These are phyloP conservation scores for Metalampra italica DNA, from an alignment of 2,888 invertebrate genomes.

Conservation along the genomic window DNA sequence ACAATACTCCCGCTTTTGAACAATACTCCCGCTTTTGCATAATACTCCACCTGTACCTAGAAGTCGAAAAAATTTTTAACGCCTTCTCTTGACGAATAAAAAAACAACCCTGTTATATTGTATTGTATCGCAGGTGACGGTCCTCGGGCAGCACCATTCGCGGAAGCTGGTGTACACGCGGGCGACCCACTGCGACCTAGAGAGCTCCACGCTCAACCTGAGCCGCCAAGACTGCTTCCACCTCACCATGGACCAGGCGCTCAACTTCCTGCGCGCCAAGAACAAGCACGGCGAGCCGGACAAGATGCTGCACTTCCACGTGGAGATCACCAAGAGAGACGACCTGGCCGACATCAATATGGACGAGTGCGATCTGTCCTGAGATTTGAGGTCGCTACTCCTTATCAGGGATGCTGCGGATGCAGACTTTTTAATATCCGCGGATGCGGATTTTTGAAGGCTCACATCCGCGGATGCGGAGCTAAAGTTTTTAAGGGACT, in stretches of 20 bases:
- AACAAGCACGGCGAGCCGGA: slow-evolving; percentile 52
- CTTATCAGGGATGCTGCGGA: too few species aligned
- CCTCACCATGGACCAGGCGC: slow-evolving; percentile 57
- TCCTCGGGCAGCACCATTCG: slow-evolving; percentile 48
- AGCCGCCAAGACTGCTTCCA: slow-evolving; percentile 65
- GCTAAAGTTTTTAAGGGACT: too few species aligned
- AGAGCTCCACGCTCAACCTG: slow-evolving; percentile 46
- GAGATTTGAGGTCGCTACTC: slow-evolving; percentile 5
- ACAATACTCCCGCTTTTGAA: too few species aligned
- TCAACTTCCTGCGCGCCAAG: slow-evolving; percentile 55
- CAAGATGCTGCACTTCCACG: slow-evolving; percentile 38
- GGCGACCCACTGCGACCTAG: slow-evolving; percentile 63
- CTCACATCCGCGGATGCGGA: too few species aligned
- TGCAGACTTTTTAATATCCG: too few species aligned
- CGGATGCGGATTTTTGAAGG: too few species aligned
- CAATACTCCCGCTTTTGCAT: too few species aligned
- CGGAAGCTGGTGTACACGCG: slow-evolving; percentile 52
- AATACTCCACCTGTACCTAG: too few species aligned
- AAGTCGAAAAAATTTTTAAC: too few species aligned
- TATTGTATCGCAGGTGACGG: slow-evolving; percentile 38
- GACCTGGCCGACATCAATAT: slow-evolving; percentile 2
- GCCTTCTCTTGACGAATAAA: too few species aligned
- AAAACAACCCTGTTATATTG: too few species aligned
- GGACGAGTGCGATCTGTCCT: slow-evolving; percentile 18
- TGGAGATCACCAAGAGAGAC: slow-evolving; percentile 20